A percentile compares a stretch with the other conserved stretches of the same genome.
Evolutionary conservation across 35 echinoderm and acorn worm species (phyloP).

Genomic region (Lytechinus pictus): DNA sequence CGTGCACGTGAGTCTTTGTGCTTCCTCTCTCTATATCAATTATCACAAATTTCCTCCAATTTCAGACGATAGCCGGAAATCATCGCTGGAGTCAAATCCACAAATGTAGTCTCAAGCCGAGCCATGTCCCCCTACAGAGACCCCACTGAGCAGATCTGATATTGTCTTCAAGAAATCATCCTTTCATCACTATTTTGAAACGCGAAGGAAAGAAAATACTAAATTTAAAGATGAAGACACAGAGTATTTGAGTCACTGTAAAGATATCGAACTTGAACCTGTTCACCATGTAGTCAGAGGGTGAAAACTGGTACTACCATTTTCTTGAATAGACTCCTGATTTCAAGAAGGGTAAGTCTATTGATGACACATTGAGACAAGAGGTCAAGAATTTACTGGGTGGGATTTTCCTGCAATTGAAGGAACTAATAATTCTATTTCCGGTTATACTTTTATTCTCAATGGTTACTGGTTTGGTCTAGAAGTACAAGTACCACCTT

Average conservation of each 20-base stretch:
- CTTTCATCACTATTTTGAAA: not conserved
- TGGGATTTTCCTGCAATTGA: slow-evolving; percentile 10
- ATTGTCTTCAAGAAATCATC: not conserved
- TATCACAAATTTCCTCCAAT: not conserved
- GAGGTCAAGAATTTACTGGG: not conserved
- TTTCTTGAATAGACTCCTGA: not conserved
- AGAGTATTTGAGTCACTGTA: not conserved
- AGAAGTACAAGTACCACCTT: too few relatives aligned
- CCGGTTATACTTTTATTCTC: not conserved
- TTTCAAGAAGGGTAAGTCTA: not conserved
- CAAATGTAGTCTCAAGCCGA: not conserved
- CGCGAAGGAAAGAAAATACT: not conserved
- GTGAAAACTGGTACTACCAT: not conserved
- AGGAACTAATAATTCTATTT: not conserved
- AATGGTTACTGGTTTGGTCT: too few relatives aligned
- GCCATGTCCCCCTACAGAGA: not conserved
- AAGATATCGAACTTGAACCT: not conserved
- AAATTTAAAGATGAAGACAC: not conserved
- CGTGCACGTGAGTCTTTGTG: not conserved
- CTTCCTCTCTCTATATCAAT: not conserved
- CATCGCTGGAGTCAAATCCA: not conserved
- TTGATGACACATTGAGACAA: not conserved
- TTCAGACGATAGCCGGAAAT: slow-evolving; percentile 6
- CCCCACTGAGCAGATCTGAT: not conserved
- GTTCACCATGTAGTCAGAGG: not conserved